Evolutionary conservation across 2,888 invertebrate species (phyloP).

Genomic region (Kryphioiulus occultus): DNA sequence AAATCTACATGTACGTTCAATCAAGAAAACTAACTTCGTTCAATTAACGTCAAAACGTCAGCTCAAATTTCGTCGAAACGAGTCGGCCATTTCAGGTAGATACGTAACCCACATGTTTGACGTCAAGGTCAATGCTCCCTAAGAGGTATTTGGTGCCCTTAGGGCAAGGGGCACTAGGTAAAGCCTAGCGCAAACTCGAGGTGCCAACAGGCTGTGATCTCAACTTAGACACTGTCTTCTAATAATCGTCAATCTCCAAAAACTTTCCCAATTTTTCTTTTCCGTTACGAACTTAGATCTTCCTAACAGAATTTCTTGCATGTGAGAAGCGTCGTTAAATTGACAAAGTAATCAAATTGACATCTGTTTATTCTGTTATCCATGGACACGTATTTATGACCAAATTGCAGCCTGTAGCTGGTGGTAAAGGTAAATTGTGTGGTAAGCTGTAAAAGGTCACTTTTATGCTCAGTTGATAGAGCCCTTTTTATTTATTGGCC

Average conservation of each 20-base stretch:
- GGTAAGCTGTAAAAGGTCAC: not conserved
- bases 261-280: not conserved
- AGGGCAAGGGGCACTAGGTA: not conserved
- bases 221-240: not conserved
- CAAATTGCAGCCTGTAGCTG: not conserved
- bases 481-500: not conserved
- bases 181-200: not conserved
- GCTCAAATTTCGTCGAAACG: not conserved
- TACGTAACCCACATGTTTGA: not conserved
- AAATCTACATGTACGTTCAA: not conserved
- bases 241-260: not conserved
- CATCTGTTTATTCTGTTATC: not conserved
- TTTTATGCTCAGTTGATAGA: too few relatives aligned
- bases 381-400: not conserved
- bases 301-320: not conserved
- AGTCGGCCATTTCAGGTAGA: not conserved
- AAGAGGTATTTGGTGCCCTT: not conserved
- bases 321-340: too few relatives aligned
- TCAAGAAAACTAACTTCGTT: not conserved
- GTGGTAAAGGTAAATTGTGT: not conserved
- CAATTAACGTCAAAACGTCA: conserved; percentile 36
- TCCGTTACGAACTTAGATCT: not conserved
- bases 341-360: not conserved
- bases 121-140: not conserved
- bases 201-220: not conserved